Evolutionary conservation across 2,888 invertebrate genomes (phyloP), one percentile per base, ranked within the genome.

Genomic region (Drosophila seclusa): DNA sequence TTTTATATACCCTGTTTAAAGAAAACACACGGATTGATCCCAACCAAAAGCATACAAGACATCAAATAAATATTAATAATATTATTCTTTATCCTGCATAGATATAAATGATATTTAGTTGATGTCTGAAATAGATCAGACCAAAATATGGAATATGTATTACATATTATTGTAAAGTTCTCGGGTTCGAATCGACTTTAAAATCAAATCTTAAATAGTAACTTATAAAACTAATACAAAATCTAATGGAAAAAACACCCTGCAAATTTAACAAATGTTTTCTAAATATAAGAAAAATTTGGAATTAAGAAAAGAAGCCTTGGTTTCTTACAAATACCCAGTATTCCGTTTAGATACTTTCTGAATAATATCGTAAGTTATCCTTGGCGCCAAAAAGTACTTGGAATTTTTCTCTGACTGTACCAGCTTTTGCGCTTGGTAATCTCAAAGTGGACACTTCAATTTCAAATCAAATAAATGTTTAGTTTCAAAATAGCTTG

Each of bases 1-100:
- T 36, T 54, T 24, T 24, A 2, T 16, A 52, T 73, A 55, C 73
- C 61, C 53, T 68, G 18, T 2, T 16, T 0, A 18, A 18, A 27
- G 5, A 10, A 6, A 16, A 21, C 4, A 50, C 8, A 8, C n/a
- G 18, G 10, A 36, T 21, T 3, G 16, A 38, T 1, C 24, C 6
- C n/a, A n/a, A 48, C 1, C 2, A 8, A 34, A 10, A 16, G 16
- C 34, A n/a, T 8, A 2, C 21, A 29, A 34, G 1, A 7, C 5
- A 5, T 4, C 1, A 5, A 27, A 27, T 27, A 27, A 24, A 24
- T 16, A 16, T 16, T 16, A 16, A 10, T 16, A 10, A 13, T 18
- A 27, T 18, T 18, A 27, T 27, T 27, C 13, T 18, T 21, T 27
- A 8, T 21, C 27, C 24, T 24, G 27, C 10, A 48, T 4, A 16